Conservation (phyloP, 1,140 invertebrate genomes). For the Bombus superbus region DNA sequence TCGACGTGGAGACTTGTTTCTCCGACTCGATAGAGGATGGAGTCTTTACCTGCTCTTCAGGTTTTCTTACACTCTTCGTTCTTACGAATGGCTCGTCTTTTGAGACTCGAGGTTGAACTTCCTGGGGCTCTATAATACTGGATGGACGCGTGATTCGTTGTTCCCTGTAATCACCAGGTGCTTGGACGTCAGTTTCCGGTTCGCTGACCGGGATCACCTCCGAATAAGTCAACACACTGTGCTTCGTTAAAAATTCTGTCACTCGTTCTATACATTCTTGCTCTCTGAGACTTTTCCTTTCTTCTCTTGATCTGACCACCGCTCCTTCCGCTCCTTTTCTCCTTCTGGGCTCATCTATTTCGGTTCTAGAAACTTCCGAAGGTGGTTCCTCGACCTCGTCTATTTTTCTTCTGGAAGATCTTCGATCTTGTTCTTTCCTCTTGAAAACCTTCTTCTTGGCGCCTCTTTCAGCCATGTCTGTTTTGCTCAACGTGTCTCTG, state of each 20-base stretch:
- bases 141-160: slow-evolving; percentile 50
- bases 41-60: neutral
- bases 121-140: neutral
- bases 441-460: slow-evolving; percentile 37
- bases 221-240: slow-evolving; percentile 43
- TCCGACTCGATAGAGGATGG: neutral
- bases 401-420: neutral
- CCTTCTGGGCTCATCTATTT: neutral
- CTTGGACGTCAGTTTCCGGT: neutral
- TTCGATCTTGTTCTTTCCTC: slow-evolving; percentile 3
- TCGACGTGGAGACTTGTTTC: neutral
- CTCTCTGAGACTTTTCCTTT: slow-evolving; percentile 63
- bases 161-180: neutral
- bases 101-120: too few species aligned
- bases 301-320: slow-evolving; percentile 41
- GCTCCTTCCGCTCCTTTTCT: neutral
- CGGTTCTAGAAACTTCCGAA: neutral
- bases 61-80: neutral
- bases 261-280: slow-evolving; percentile 69
- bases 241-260: slow-evolving; percentile 64
- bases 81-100: too few species aligned
- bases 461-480: slow-evolving; percentile 27
- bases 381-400: neutral
- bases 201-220: neutral
- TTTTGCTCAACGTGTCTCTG: slow-evolving; percentile 29